Conservation (phyloP, 2,797 vertebrate genomes). For the Rallus crepitans region DNA sequence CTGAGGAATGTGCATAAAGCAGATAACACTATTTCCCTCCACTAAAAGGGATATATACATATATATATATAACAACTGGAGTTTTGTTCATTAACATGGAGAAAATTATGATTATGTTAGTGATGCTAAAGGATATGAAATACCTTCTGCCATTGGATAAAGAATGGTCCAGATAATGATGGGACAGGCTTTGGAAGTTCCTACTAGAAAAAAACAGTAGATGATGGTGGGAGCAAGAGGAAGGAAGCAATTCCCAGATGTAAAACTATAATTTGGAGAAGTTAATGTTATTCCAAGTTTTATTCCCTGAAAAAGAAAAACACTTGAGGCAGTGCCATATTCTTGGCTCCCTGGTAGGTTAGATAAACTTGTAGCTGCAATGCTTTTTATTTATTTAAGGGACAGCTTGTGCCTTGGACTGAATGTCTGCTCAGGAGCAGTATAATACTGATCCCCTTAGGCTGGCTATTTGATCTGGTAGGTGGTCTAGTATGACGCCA, state of each 20-base stretch:
- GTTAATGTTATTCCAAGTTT: background rate
- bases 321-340: background rate
- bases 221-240: background rate
- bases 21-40: slow-evolving; percentile 35
- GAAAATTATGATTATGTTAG: background rate
- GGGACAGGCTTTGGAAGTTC: background rate
- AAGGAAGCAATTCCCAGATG: background rate
- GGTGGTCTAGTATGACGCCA: background rate
- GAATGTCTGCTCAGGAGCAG: background rate
- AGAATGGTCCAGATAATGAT: background rate
- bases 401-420: background rate
- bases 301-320: background rate
- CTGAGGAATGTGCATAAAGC: slow-evolving; percentile 3
- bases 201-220: background rate
- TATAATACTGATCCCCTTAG: background rate
- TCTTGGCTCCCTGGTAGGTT: background rate
- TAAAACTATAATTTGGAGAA: background rate
- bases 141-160: background rate
- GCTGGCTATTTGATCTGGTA: background rate
- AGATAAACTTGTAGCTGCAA: background rate
- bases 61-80: background rate
- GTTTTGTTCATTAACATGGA: slow-evolving; percentile 46
- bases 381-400: background rate
- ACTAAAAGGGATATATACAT: background rate
- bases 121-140: background rate